Conservation (phyloP, 2,113 vertebrate genomes). For the Cephalopholis sonnerati region DNA sequence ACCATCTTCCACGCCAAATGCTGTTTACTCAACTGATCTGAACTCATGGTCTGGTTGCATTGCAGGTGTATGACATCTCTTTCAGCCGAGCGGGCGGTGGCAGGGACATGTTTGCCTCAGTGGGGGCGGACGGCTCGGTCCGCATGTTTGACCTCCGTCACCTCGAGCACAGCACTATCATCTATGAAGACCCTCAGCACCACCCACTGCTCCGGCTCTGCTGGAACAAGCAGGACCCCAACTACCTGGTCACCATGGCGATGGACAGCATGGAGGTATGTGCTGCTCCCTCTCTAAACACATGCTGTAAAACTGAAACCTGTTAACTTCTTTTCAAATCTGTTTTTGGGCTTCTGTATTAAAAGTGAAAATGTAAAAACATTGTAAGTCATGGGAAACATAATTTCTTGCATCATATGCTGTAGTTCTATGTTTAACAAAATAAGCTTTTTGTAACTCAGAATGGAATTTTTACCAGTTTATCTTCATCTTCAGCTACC, state of each 20-base stretch:
- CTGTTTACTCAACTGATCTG: neutral
- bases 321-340: neutral
- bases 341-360: neutral
- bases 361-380: neutral
- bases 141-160: slow-evolving; percentile 94
- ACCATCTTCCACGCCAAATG: neutral
- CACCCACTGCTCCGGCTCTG: slow-evolving; percentile 93
- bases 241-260: slow-evolving; percentile 94
- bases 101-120: slow-evolving; percentile 93
- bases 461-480: neutral
- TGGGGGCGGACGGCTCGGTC: slow-evolving; percentile 91
- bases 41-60: neutral
- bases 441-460: neutral
- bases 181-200: slow-evolving; percentile 80
- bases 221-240: slow-evolving; percentile 97
- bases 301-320: neutral
- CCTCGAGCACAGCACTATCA: slow-evolving; percentile 84
- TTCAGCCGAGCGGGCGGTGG: slow-evolving; percentile 82
- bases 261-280: slow-evolving; percentile 95
- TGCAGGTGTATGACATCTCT: slow-evolving; percentile 41
- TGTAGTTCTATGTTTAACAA: neutral
- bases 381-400: neutral
- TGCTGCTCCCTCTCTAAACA: neutral
- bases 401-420: neutral
- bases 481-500: neutral